These are phyloP conservation scores for Xylota segnis DNA, from an alignment of 2,888 invertebrate species.

Conservation along the genomic window DNA sequence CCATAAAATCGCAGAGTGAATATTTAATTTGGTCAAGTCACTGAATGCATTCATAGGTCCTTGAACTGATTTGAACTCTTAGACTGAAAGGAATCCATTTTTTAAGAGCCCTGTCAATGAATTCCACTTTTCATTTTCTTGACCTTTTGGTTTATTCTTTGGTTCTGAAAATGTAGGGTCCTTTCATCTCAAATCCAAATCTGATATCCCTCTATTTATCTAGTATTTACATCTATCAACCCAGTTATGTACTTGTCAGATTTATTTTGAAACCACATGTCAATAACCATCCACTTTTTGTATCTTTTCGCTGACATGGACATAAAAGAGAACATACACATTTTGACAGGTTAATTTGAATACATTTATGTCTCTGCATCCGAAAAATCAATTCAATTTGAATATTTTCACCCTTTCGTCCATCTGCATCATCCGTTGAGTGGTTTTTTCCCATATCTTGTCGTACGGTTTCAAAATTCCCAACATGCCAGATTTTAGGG, in stretches of 20 bases:
- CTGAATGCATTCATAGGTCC: no score
- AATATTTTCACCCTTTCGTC: background rate
- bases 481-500: conserved; percentile 20
- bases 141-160: no score
- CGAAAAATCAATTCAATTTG: conserved; percentile 35
- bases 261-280: background rate
- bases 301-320: conserved; percentile 4
- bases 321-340: conserved; percentile 21
- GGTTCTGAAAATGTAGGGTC: no score
- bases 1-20: no score
- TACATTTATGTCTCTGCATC: conserved; percentile 8
- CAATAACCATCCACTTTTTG: background rate
- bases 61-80: no score
- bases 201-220: background rate
- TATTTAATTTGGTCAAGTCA: no score
- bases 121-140: no score
- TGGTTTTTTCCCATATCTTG: background rate
- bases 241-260: background rate
- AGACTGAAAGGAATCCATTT: no score
- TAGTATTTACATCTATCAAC: background rate
- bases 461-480: background rate
- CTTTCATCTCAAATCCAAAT: no score
- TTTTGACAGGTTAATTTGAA: conserved; percentile 13
- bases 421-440: background rate
- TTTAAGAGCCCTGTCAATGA: no score